These are phyloP conservation scores for Neodon shergylaensis DNA, from an alignment of 2,113 vertebrate species.

Conservation along the genomic window DNA sequence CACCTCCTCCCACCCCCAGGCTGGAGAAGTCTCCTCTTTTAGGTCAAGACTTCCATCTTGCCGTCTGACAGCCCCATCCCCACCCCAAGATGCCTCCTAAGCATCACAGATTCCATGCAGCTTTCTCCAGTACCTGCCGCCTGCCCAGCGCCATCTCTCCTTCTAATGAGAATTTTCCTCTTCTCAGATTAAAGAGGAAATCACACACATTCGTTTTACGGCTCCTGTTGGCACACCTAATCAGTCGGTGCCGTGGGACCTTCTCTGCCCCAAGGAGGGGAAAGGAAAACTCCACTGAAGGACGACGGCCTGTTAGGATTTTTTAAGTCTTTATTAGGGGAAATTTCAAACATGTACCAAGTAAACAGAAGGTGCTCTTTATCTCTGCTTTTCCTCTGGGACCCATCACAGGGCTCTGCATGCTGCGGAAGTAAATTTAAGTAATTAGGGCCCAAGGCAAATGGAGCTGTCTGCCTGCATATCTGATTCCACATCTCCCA, in stretches of 20 bases:
- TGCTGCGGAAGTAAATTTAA: slow-evolving; percentile 69
- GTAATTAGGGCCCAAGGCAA: slow-evolving; percentile 71
- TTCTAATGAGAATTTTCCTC: slow-evolving; percentile 20
- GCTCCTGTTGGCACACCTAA: background rate
- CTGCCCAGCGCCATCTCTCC: background rate
- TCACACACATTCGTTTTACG: background rate
- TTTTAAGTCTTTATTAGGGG: background rate
- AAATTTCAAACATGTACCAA: slow-evolving; percentile 42
- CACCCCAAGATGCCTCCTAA: background rate
- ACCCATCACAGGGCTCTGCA: slow-evolving; percentile 58
- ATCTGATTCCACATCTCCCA: background rate
- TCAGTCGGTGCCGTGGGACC: background rate
- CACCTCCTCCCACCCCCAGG: background rate
- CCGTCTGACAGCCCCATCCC: background rate
- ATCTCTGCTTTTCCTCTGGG: slow-evolving; percentile 56
- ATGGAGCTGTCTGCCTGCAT: slow-evolving; percentile 11
- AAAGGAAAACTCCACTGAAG: background rate
- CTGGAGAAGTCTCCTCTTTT: background rate
- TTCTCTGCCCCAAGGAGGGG: background rate
- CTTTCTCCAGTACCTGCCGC: background rate
- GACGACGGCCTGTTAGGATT: background rate
- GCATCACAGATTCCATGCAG: background rate
- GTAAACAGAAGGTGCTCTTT: slow-evolving; percentile 71
- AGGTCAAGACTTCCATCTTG: background rate
- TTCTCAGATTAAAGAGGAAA: background rate